Conservation (phyloP, 2,888 invertebrate genomes). For the Acrobasis suavella region DNA sequence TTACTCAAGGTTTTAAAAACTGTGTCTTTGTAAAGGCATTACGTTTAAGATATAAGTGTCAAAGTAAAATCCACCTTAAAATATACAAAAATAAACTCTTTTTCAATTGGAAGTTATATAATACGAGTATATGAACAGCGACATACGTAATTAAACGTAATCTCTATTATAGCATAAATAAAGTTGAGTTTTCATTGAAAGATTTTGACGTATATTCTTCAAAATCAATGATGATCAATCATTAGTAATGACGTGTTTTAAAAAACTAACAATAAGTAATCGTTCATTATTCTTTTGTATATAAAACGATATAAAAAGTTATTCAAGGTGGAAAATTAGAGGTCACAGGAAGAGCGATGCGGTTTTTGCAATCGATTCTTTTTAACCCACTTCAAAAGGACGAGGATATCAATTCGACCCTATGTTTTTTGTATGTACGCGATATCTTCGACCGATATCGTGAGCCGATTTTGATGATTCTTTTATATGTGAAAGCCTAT, state of each 20-base stretch:
- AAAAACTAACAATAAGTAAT: constrained; percentile 31
- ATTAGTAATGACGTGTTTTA: constrained; percentile 37
- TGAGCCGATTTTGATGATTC: too few species aligned
- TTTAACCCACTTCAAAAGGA: too few species aligned
- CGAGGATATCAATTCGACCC: too few species aligned
- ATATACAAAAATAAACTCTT: background rate
- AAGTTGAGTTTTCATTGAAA: constrained; percentile 18
- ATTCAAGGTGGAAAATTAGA: constrained; percentile 1
- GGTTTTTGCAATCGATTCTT: background rate
- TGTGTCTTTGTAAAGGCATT: constrained; percentile 52
- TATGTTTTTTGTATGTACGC: too few species aligned
- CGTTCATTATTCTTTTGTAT: constrained; percentile 26
- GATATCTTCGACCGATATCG: too few species aligned
- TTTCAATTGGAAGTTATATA: background rate
- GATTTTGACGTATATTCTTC: constrained; percentile 16
- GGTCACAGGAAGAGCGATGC: background rate
- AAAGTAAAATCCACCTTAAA: constrained; percentile 49
- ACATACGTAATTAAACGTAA: constrained; percentile 16
- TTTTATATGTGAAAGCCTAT: too few species aligned
- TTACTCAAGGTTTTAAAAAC: constrained; percentile 49
- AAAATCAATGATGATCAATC: constrained; percentile 44
- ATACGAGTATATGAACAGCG: background rate
- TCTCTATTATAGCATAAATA: constrained; percentile 23
- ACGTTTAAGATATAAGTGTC: constrained; percentile 58
- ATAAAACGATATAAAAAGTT: background rate